Evolutionary conservation across 2,888 invertebrate genomes (phyloP).

Genomic region (Pammene fasciana): DNA sequence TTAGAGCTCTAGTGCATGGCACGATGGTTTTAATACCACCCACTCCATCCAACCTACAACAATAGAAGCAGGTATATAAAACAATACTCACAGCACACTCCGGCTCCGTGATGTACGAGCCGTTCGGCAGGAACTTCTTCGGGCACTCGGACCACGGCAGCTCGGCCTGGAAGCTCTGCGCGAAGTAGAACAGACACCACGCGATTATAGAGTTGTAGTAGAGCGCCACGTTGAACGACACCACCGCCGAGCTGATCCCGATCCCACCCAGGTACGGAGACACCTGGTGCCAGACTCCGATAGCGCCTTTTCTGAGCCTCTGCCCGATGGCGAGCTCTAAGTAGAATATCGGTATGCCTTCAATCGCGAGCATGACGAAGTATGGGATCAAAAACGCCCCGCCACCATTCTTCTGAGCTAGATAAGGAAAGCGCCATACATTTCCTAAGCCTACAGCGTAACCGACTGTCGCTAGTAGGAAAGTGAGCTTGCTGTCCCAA

Average conservation of each 20-base stretch:
- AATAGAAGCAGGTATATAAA: background rate
- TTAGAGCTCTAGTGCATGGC: no score
- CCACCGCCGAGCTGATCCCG: constrained; percentile 96
- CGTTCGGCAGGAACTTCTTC: constrained; percentile 90
- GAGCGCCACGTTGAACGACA: constrained; percentile 97
- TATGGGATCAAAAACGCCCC: constrained; percentile 99
- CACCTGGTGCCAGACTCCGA: constrained; percentile 97
- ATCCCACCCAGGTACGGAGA: constrained; percentile 95
- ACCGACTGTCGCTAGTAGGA: constrained; percentile 95
- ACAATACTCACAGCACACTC: constrained; percentile 89
- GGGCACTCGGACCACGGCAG: constrained; percentile 97
- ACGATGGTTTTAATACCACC: no score
- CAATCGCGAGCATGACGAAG: constrained; percentile 96
- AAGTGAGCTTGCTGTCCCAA: constrained; percentile 97
- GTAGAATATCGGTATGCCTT: constrained; percentile 98
- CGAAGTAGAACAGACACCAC: constrained; percentile 98
- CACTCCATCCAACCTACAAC: no score
- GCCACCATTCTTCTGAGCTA: constrained; percentile 97
- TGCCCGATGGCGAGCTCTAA: constrained; percentile 98
- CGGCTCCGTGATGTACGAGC: constrained; percentile 90
- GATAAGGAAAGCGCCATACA: constrained; percentile 97
- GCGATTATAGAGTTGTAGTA: constrained; percentile 99
- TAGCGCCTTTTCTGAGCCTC: constrained; percentile 95
- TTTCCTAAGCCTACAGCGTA: constrained; percentile 97
- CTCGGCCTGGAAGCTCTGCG: constrained; percentile 95